Conservation (phyloP, 2,797 vertebrate species). For the Pterois miles region DNA sequence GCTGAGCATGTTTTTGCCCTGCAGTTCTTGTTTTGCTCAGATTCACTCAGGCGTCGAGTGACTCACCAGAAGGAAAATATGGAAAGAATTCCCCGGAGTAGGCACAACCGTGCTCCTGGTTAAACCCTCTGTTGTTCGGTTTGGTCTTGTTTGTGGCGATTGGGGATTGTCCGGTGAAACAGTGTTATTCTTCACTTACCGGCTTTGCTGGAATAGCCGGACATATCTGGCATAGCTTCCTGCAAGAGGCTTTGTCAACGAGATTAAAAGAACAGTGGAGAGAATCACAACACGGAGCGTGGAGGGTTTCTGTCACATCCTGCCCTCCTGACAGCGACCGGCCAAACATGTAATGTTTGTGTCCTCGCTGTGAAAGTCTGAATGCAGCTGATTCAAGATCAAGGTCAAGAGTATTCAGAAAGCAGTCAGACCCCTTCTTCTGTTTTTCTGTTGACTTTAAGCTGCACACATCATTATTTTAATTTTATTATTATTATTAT, state of each 20-base stretch:
- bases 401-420: neutral
- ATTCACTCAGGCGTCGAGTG: slow-evolving; percentile 74
- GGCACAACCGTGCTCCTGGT: slow-evolving; percentile 69
- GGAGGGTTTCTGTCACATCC: slow-evolving; percentile 52
- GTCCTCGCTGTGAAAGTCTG: neutral
- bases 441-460: neutral
- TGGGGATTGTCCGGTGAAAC: slow-evolving; percentile 76
- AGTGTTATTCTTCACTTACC: slow-evolving; percentile 79
- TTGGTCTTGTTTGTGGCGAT: slow-evolving; percentile 73
- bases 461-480: neutral
- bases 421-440: neutral
- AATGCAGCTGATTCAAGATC: neutral
- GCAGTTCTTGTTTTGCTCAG: slow-evolving; percentile 75
- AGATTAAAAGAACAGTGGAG: slow-evolving; percentile 76
- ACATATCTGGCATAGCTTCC: slow-evolving; percentile 83
- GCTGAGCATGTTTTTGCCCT: neutral
- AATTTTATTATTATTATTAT: neutral
- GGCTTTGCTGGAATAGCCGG: slow-evolving; percentile 71
- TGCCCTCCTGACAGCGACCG: slow-evolving; percentile 20
- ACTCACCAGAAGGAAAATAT: slow-evolving; percentile 75
- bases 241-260: slow-evolving; percentile 71
- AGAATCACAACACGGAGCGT: slow-evolving; percentile 72
- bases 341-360: neutral
- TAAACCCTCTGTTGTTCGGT: slow-evolving; percentile 80
- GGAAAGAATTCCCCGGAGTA: slow-evolving; percentile 79